Evolutionary conservation across 2,113 vertebrate species (phyloP).

Genomic region (Prunella himalayana): DNA sequence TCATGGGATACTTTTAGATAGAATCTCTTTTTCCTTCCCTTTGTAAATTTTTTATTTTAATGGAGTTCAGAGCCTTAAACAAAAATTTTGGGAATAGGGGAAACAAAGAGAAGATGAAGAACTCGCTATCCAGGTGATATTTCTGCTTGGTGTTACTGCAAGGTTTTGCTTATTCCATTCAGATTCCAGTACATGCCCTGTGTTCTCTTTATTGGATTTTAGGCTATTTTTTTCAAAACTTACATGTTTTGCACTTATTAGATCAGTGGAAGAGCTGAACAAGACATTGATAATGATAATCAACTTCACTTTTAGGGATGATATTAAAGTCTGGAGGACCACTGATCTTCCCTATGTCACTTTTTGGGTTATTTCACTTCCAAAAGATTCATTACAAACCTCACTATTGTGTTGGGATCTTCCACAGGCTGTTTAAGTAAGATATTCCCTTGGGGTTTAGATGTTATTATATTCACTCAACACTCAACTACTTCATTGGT

Average conservation of each 20-base stretch:
- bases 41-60: not conserved
- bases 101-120: not conserved
- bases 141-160: not conserved
- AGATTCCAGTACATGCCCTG: rapidly evolving
- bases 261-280: not conserved
- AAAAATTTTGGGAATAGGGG: not conserved
- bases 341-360: not conserved
- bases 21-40: not conserved
- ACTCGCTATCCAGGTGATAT: not conserved
- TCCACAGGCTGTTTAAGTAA: not conserved
- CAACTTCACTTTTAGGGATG: not conserved
- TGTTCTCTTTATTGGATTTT: not conserved
- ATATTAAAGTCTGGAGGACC: not conserved
- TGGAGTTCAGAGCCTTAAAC: not conserved
- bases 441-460: not conserved
- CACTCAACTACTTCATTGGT: not conserved
- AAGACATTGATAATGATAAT: not conserved
- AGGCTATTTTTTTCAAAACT: not conserved
- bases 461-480: not conserved
- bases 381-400: not conserved
- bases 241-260: not conserved
- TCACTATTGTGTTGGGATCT: not conserved
- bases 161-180: not conserved
- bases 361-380: not conserved
- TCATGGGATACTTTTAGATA: not conserved